Evolutionary conservation across 2,113 vertebrate genomes (phyloP).

Genomic region (Zosterops japonicus): DNA sequence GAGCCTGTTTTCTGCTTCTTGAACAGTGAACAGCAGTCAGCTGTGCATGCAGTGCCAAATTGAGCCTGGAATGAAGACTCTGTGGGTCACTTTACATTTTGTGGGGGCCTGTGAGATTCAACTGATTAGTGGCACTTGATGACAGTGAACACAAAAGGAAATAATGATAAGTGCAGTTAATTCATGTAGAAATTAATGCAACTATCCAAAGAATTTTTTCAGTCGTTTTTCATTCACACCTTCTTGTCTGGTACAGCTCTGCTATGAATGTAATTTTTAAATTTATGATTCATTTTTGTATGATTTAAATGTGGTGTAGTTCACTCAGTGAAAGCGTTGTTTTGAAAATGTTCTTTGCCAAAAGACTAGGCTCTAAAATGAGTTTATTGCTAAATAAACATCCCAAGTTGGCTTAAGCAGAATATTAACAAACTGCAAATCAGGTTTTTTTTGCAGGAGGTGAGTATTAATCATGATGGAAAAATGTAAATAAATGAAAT

Average conservation of each 20-base stretch:
- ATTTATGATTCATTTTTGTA: neutral
- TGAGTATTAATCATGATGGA: constrained; percentile 27
- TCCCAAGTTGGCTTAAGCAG: neutral
- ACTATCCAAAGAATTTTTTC: neutral
- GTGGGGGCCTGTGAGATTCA: neutral
- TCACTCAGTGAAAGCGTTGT: neutral
- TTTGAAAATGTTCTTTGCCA: neutral
- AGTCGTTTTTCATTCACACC: neutral
- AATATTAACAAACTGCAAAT: neutral
- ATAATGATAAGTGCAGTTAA: neutral
- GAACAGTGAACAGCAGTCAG: neutral
- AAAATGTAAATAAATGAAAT: constrained; percentile 59
- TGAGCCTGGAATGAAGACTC: neutral
- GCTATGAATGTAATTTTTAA: neutral
- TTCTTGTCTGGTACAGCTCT: neutral
- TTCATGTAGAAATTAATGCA: constrained; percentile 29
- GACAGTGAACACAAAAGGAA: neutral
- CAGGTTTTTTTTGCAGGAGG: constrained; percentile 1
- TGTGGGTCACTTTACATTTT: neutral
- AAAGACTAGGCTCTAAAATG: neutral
- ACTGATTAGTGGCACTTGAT: neutral
- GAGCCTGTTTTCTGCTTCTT: neutral
- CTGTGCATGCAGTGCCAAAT: neutral
- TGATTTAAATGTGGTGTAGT: neutral
- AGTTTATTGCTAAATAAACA: neutral